These are phyloP conservation scores for Pithecia hirsuta DNA, from an alignment of 2,797 vertebrate species.

Conservation along the genomic window DNA sequence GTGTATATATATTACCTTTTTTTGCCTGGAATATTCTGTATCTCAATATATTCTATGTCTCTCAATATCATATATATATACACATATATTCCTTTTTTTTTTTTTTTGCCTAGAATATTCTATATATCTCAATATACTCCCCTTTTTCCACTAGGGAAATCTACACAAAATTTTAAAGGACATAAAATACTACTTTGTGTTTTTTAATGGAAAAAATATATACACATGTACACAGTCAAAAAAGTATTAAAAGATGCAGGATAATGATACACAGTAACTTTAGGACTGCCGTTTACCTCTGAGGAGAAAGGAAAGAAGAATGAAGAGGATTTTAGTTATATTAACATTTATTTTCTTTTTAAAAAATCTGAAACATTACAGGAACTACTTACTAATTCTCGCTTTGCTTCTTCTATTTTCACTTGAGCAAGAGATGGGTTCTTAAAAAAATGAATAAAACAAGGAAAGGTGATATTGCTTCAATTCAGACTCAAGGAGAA, in stretches of 20 bases:
- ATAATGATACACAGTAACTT: neutral
- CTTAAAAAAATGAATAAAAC: conserved; percentile 83
- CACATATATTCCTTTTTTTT: neutral
- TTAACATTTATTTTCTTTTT: neutral
- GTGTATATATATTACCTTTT: too few relatives aligned
- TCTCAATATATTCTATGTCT: neutral
- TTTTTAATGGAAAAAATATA: neutral
- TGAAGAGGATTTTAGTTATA: neutral
- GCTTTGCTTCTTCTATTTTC: conserved; percentile 92
- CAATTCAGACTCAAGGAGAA: neutral
- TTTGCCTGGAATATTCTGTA: neutral
- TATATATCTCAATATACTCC: neutral
- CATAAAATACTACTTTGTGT: neutral
- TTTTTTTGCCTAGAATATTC: neutral
- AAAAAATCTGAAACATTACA: neutral
- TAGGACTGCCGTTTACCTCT: neutral
- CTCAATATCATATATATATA: too few relatives aligned
- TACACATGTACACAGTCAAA: neutral
- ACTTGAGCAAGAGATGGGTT: conserved; percentile 89
- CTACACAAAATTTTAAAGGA: conserved; percentile 23
- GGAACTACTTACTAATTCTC: conserved; percentile 88
- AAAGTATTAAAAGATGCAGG: neutral
- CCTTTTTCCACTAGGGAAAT: neutral
- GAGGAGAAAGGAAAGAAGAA: neutral
- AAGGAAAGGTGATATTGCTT: conserved; percentile 23